Conservation (phyloP, 2,888 invertebrate genomes). For the Actias luna region DNA sequence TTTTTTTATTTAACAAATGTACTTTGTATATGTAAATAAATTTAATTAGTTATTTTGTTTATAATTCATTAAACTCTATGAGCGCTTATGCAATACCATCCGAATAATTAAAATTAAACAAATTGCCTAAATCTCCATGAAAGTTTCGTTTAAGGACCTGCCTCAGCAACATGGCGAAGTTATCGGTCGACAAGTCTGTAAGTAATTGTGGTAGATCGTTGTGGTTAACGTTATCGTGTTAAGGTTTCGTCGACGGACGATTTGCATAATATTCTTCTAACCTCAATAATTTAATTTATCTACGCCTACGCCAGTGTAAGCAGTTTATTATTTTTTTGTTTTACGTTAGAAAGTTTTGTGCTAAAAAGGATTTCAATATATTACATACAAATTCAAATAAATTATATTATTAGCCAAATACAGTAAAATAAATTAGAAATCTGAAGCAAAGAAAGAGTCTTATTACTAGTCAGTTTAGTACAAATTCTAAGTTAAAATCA, state of each 20-base stretch:
- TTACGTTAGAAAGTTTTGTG: not conserved
- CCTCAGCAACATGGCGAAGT: slow-evolving; percentile 4
- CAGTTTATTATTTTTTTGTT: not conserved
- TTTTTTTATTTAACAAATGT: too few relatives aligned
- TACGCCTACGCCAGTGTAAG: not conserved
- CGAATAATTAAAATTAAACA: not conserved
- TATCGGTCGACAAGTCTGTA: slow-evolving; percentile 7
- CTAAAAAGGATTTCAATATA: not conserved
- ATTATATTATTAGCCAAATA: not conserved
- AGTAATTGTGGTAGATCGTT: slow-evolving; percentile 8
- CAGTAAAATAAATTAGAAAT: too few relatives aligned
- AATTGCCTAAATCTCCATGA: not conserved
- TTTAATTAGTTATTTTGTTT: too few relatives aligned
- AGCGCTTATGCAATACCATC: not conserved
- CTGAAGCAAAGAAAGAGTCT: too few relatives aligned
- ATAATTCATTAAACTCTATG: not conserved
- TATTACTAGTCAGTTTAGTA: too few relatives aligned
- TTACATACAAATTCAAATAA: not conserved
- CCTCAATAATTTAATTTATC: slow-evolving; percentile 7
- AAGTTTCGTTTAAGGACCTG: not conserved
- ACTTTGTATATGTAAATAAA: too few relatives aligned
- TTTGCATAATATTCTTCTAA: slow-evolving; percentile 10
- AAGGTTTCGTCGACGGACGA: slow-evolving; percentile 6
- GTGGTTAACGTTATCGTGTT: slow-evolving; percentile 8
- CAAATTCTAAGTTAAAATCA: too few relatives aligned